Conservation (phyloP, 1,140 invertebrate species). For the Hermetia illucens region DNA sequence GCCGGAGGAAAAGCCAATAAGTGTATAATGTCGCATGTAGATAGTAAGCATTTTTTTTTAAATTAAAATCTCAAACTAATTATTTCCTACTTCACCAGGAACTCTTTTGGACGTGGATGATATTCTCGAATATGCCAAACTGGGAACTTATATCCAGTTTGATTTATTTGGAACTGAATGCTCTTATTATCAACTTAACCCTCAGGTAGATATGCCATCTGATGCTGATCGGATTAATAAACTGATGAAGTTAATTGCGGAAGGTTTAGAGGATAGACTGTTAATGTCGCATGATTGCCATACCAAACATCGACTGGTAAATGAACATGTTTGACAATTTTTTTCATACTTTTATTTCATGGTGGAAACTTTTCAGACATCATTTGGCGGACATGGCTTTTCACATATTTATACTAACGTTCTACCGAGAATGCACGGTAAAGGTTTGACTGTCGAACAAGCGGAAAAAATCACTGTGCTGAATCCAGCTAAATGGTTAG, state of each 20-base stretch:
- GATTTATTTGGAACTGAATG: slow-evolving; percentile 65
- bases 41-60: slow-evolving; percentile 53
- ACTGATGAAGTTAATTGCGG: slow-evolving; percentile 40
- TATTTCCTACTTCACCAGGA: slow-evolving; percentile 34
- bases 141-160: slow-evolving; percentile 56
- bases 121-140: slow-evolving; percentile 50
- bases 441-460: slow-evolving; percentile 40
- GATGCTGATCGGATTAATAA: slow-evolving; percentile 53
- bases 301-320: slow-evolving; percentile 63
- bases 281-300: slow-evolving; percentile 62
- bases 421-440: slow-evolving; percentile 49
- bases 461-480: slow-evolving; percentile 48
- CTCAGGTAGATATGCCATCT: slow-evolving; percentile 50
- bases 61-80: too few species aligned
- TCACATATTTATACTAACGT: slow-evolving; percentile 57
- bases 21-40: slow-evolving; percentile 64
- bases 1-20: slow-evolving; percentile 53
- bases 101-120: slow-evolving; percentile 41
- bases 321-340: too few species aligned
- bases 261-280: slow-evolving; percentile 43
- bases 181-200: slow-evolving; percentile 54
- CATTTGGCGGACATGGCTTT: slow-evolving; percentile 65
- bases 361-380: slow-evolving; percentile 37
- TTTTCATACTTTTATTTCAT: slow-evolving; percentile 6
- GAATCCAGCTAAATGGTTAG: slow-evolving; percentile 55